Percentiles rank a stretch among this genome's conserved stretches.
Conservation (phyloP, 2,888 invertebrate genomes). For the Trichogramma evanescens region DNA sequence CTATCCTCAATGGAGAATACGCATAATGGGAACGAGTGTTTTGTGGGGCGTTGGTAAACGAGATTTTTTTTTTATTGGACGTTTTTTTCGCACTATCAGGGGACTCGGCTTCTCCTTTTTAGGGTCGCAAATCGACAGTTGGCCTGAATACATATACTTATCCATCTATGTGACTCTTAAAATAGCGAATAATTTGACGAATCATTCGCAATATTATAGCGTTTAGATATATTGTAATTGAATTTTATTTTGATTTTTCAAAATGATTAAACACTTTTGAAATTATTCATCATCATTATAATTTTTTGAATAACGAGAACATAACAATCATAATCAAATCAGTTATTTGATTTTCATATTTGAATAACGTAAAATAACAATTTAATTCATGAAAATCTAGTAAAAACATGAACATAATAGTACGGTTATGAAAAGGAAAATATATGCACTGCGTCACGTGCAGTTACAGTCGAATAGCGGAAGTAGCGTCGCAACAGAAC, state of each 20-base stretch:
- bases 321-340: no score
- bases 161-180: constrained; percentile 33
- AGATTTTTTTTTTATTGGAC: constrained; percentile 23
- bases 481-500: no score
- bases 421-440: no score
- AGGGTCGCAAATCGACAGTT: constrained; percentile 33
- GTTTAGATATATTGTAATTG: not conserved
- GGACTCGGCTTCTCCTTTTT: not conserved
- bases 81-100: constrained; percentile 3
- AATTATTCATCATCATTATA: no score
- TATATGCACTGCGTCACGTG: no score
- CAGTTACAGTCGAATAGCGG: no score
- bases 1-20: constrained; percentile 11
- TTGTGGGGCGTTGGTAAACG: constrained; percentile 8
- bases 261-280: not conserved
- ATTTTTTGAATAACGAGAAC: no score
- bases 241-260: constrained; percentile 1
- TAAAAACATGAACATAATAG: no score
- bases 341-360: no score
- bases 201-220: constrained; percentile 7
- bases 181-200: constrained; percentile 32
- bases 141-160: constrained; percentile 25
- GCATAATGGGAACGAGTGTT: not conserved
- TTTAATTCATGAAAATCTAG: no score
- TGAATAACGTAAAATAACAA: no score